Conservation (phyloP, 2,888 invertebrate genomes). For the Shargacucullia verbasci region DNA sequence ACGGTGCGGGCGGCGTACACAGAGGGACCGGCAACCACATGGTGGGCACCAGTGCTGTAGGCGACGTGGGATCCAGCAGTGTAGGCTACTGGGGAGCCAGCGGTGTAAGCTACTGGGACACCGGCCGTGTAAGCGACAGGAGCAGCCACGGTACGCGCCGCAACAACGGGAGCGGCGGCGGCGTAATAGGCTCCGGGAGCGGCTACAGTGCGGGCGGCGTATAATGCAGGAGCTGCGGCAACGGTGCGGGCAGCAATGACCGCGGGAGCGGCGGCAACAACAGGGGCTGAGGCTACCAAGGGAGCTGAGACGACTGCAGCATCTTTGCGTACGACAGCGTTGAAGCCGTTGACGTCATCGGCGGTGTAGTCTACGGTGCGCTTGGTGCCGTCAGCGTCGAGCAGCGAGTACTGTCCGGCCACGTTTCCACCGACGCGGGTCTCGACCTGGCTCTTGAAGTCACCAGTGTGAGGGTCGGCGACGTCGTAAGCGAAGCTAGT, state of each 20-base stretch:
- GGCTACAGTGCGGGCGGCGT: constrained; percentile 52
- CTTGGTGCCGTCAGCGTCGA: constrained; percentile 88
- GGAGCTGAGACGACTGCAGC: constrained; percentile 77
- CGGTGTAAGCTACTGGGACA: constrained; percentile 18
- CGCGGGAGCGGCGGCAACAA: constrained; percentile 64
- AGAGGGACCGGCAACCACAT: constrained; percentile 48
- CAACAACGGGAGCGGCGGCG: constrained; percentile 36
- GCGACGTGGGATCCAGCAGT: constrained; percentile 43
- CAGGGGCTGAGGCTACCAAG: constrained; percentile 68
- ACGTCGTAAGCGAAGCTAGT: constrained; percentile 89
- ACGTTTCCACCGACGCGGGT: constrained; percentile 87
- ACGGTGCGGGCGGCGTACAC: constrained; percentile 53
- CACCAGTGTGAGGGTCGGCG: constrained; percentile 88
- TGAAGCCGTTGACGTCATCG: constrained; percentile 88
- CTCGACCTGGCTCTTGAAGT: constrained; percentile 89
- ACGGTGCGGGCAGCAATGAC: constrained; percentile 57
- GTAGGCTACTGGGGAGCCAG: constrained; percentile 35
- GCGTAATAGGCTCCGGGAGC: constrained; percentile 43
- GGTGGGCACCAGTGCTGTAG: constrained; percentile 44
- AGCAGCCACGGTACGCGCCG: constrained; percentile 49
- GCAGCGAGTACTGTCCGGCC: constrained; percentile 88
- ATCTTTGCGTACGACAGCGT: constrained; percentile 88
- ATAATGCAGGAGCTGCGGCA: constrained; percentile 52
- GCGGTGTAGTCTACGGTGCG: constrained; percentile 89
- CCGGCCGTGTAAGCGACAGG: constrained; percentile 47